Base-by-base conservation (phyloP, 2,113 vertebrate genomes). In the Megaceryle torquata region DNA sequence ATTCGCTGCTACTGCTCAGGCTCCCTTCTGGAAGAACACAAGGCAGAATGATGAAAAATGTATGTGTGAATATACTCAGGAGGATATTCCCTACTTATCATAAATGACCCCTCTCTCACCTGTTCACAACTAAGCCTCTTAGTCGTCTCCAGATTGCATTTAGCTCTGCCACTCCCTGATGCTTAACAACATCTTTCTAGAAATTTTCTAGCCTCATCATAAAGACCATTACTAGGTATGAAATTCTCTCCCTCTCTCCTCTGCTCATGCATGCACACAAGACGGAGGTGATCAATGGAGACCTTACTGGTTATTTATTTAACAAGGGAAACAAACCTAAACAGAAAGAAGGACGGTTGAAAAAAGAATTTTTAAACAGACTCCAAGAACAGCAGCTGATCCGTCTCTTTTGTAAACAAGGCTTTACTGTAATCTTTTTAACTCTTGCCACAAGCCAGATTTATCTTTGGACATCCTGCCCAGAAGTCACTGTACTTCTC, bases 281-380 rank as follows among this genome's bases (percentile, higher is more conserved):
- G 91, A 95, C 0, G 3, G 91, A 89, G 91, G 88, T 92, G 95
- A 97, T 97, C 97, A 97, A 85, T 79, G 93, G 96, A 97, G 91
- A 96, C 90, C 83, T 96, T 98, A 86, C 78, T 1, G 13, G 94
- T 93, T 97, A 97, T 98, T 98, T 98, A 97, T 98, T 98, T 98
- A 98, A 98, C 94, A 94, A 96, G 88, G 91, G 63, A 89, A 96
- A 96, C 90, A 98, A 98, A 98, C 88, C 96, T 97, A 98, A 98
- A 98, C 96, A 98, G 63, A 97, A 97, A 97, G 88, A 94, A 89
- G 60, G 95, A 97, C 92, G 95, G 95, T 97, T 98, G 97, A 96
- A 98, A 95, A 94, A 98, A 97, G 97, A 97, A 97, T 97, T 97
- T 96, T 98, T 97, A 98, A 98, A 98, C 98, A 97, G 98, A 97